Percentiles rank a stretch among this genome's conserved stretches.
phyloP scores from a whole-genome alignment of 2,888 invertebrate genomes.

The Apoda limacodes region DNA sequence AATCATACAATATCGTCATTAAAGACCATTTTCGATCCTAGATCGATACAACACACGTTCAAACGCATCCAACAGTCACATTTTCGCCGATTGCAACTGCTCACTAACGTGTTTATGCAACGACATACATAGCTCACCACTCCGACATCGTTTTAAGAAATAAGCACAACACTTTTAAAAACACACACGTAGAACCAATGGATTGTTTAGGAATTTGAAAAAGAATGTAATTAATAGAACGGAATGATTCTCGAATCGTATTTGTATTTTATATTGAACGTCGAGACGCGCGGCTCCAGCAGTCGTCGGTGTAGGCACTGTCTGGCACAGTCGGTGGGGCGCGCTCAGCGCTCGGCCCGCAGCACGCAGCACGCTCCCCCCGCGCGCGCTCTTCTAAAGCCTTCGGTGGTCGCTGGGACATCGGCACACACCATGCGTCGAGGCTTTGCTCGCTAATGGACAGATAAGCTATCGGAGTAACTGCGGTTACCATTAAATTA shows the following conservation, averaged over 20 bases:
- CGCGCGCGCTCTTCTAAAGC: slow-evolving; percentile 36
- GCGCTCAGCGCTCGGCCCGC: slow-evolving; percentile 30
- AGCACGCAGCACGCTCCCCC: slow-evolving; percentile 30
- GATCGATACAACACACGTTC: slow-evolving; percentile 27
- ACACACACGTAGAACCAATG: slow-evolving; percentile 19
- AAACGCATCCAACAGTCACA: slow-evolving; percentile 49
- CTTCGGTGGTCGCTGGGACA: too few species aligned
- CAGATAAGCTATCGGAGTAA: slow-evolving; percentile 46
- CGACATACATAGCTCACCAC: slow-evolving; percentile 12
- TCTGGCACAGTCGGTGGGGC: slow-evolving; percentile 6
- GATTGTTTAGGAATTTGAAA: too few species aligned
- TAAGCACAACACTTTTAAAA: too few species aligned
- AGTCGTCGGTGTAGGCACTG: slow-evolving; percentile 40
- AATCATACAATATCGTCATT: slow-evolving; percentile 30
- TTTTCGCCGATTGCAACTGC: slow-evolving; percentile 48
- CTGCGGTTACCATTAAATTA: slow-evolving; percentile 24
- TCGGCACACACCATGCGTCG: too few species aligned
- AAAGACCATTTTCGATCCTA: slow-evolving; percentile 40
- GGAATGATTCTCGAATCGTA: slow-evolving; percentile 29
- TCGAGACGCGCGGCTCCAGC: slow-evolving; percentile 35
- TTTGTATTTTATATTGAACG: slow-evolving; percentile 24
- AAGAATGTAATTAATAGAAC: slow-evolving; percentile 17
- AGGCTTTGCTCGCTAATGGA: slow-evolving; percentile 39
- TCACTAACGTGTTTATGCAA: slow-evolving; percentile 14
- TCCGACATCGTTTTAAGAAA: too few species aligned